Base-by-base conservation (phyloP, 2,113 vertebrate genomes). In the Oncorhynchus gorbuscha region DNA sequence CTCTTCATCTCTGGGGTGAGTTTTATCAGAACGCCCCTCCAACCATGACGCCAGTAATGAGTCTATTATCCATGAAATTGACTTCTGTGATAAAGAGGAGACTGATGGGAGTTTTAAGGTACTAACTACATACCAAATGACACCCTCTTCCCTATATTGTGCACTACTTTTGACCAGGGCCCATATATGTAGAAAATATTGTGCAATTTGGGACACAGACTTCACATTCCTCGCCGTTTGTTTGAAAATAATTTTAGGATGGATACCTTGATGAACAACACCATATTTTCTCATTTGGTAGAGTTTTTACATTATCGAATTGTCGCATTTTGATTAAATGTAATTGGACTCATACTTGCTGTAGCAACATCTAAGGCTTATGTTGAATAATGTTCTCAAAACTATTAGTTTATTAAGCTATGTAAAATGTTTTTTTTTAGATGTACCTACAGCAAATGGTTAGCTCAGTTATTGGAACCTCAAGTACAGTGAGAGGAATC, bases 31-130 rank as follows among this genome's bases (percentile, higher is more conserved):
- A 62, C 76, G 76, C 75, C 74, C 76, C 79, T 86, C 82, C 66
- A 81, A 91, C 89, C 90, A 86, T 90, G 88, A 90, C 90, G 81
- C 77, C 79, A 83, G 86, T 93, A 92, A 92, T 93, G 90, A 94
- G 91, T 88, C 87, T 84, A 90, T 92, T 92, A 92, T 87, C 87
- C 88, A 91, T 92, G 91, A 94, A 94, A 94, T 94, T 90, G 87
- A 91, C 91, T 93, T 92, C 90, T 87, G 79, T 80, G 88, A 91
- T 92, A 89, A 89, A 89, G 77, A 81, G 78, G 65, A 73, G 84
- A 75, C 76, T 81, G 78, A 82, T 69, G 79, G 88, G 83, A 84
- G 76, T 83, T 87, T 81, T 65, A 83, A 59, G 81, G 16, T 55
- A 55, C 51, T 55, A 14, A 5, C 51, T 55, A 55, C 13, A 55